Evolutionary conservation across 2,888 invertebrate genomes (phyloP), one percentile per base, ranked within the genome.

Genomic region (Acronicta aceris): DNA sequence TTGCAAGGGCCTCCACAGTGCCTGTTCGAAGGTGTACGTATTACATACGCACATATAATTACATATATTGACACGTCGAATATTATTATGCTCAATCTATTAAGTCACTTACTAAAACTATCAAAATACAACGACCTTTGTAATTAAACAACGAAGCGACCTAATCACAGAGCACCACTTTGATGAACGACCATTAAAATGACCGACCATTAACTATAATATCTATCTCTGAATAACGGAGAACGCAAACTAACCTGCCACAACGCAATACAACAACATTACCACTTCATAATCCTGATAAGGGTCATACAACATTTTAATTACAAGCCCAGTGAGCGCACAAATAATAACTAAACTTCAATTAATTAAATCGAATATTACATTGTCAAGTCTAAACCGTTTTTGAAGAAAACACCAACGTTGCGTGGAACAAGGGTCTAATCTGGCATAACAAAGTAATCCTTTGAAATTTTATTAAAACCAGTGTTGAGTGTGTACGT

Each of bases 281-380:
- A 59, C 47, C 64, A 57, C 59, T 68, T 63, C 57, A 58, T 58
- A 61, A 65, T 40, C 52, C 40, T 61, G 74, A 74, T 71, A 75
- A 79, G 81, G 76, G 77, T 76, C 66, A 55, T 61, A 67, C 60
- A 65, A 63, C 51, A 79, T 82, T 80, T 84, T 83, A 86, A 87
- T 87, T 81, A 76, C 45, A 13, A 9, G 5, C 51, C 30, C 13
- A 21, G 27, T 27, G 33, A 50, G 45, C 42, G 52, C 15, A 33
- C 17, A 21, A 49, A 61, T 65, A 41, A 65, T 56, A 53, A 45
- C 41, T 50, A 59, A 59, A 59, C 56, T 73, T 59, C 42, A 65
- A 56, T 59, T 66, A 40, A 57, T 58, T 33, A 36, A 25, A 43
- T 58, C 25, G 40, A 52, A 49, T 27, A 49, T 45, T 45, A n/a